Base-by-base conservation (phyloP, 2,888 invertebrate genomes). In the Caenorhabditis plicata region DNA sequence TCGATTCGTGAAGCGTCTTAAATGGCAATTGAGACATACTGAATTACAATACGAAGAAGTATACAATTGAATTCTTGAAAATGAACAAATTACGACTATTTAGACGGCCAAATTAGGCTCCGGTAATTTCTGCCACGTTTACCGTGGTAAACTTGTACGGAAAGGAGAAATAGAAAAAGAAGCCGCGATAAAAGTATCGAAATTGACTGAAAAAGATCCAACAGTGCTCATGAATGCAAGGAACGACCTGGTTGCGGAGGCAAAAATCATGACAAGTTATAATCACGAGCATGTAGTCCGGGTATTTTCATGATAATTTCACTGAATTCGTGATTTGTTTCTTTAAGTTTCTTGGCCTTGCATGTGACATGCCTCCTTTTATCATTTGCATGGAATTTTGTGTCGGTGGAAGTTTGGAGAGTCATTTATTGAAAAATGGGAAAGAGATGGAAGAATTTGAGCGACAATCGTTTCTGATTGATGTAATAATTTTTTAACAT, bases 311-410 rank as follows among this genome's bases (percentile, higher is more conserved):
- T 3, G 26, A n/a, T 25, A 35, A 1, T 29, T 32, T n/a, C 11
- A 48, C 25, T 26, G 25, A 44, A 46, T 48, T 13, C 15, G 9
- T 36, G 15, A 15, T n/a, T 15, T 13, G 9, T 36, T 36, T 1
- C 23, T 44, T 64, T 15, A 50, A 90, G 80, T 87, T 96, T 32
- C 93, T 94, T 73, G 96, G 96, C 22, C 94, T 96, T 75, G 95
- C 94, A 74, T 94, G 94, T 64, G 94, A 94, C 83, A 91, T 93
- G 80, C 93, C 94, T 77, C 96, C 96, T 0, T 93, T 96, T 54
- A 95, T 95, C 94, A 94, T 96, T 77, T 92, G 95, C 29, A 95
- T 96, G 95, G 96, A 96, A 84, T 86, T 93, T 61, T 94, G 94
- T 41, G 46, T 58, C 3, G 72, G 71, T 8, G 71, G 70, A 23